phyloP scores from a whole-genome alignment of 23 tunicate genomes.

The Clavelina lepadiformis region DNA sequence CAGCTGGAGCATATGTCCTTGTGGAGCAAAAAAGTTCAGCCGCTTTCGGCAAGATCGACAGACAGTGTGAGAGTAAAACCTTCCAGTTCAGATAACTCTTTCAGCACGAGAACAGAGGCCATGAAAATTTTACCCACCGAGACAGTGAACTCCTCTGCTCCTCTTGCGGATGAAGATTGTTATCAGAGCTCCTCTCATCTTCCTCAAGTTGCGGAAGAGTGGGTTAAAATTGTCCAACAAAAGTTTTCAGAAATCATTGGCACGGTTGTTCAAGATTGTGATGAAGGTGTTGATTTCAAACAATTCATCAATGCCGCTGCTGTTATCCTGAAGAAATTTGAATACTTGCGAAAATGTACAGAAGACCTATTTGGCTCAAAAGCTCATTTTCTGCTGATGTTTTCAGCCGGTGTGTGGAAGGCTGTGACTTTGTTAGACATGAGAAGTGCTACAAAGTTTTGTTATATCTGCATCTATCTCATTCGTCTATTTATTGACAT shows the following conservation, averaged over 20 bases:
- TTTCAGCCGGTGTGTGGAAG: conserved; percentile 28
- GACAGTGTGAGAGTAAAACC: conserved; percentile 2
- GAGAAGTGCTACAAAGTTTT: conserved; percentile 3
- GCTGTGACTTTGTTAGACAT: neutral
- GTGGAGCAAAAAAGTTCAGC: conserved; percentile 35
- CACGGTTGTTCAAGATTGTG: neutral
- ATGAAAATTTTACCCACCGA: neutral
- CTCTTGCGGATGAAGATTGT: conserved; percentile 15
- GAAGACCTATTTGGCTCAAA: conserved; percentile 19
- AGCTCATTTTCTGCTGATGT: conserved; percentile 9
- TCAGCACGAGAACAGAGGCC: neutral
- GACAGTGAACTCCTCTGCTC: neutral
- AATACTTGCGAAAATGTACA: conserved; percentile 16
- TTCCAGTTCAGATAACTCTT: conserved; percentile 10
- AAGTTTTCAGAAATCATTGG: conserved; percentile 1
- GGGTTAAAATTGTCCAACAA: conserved; percentile 16
- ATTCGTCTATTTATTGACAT: too few species aligned
- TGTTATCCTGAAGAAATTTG: conserved; percentile 2
- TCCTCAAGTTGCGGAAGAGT: conserved; percentile 19
- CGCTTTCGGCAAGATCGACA: conserved; percentile 5
- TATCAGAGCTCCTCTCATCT: conserved; percentile 20
- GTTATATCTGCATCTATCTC: conserved; percentile 19
- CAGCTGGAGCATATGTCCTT: conserved; percentile 7
- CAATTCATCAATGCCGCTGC: conserved; percentile 2
- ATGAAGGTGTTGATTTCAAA: neutral